A percentile compares a stretch with the other conserved stretches of the same genome.
Conservation (phyloP, 1,140 invertebrate species). For the Drosophila seguyi region DNA sequence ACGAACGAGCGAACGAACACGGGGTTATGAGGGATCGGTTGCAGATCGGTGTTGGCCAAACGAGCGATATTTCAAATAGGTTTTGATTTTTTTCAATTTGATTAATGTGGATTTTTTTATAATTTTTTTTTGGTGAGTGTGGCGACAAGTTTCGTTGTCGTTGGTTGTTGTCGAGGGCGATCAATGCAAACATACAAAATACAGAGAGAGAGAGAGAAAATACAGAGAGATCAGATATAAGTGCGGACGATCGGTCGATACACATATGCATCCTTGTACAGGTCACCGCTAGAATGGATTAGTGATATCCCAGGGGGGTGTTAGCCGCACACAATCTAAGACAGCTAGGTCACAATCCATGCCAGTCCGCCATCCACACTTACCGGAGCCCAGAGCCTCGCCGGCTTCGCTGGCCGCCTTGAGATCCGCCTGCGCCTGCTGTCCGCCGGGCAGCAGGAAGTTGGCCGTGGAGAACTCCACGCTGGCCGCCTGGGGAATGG, state of each 20-base stretch:
- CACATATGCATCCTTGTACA: not conserved
- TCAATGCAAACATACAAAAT: slow-evolving; percentile 54
- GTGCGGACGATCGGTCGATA: slow-evolving; percentile 18
- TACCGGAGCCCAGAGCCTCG: slow-evolving; percentile 51
- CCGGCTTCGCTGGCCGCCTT: slow-evolving; percentile 57
- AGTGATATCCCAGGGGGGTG: slow-evolving; percentile 24
- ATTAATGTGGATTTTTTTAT: slow-evolving; percentile 29
- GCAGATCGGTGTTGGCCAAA: slow-evolving; percentile 48
- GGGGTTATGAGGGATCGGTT: slow-evolving; percentile 43
- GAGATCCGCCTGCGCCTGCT: slow-evolving; percentile 85
- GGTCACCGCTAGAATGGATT: slow-evolving; percentile 28
- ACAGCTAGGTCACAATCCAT: slow-evolving; percentile 15
- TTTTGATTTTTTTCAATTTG: slow-evolving; percentile 37
- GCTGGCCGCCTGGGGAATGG: slow-evolving; percentile 90
- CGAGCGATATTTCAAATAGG: slow-evolving; percentile 50
- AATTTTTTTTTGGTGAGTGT: slow-evolving; percentile 37
- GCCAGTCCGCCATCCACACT: slow-evolving; percentile 15
- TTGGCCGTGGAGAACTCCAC: slow-evolving; percentile 91
- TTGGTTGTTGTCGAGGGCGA: slow-evolving; percentile 48
- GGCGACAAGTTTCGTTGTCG: slow-evolving; percentile 32
- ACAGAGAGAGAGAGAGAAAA: slow-evolving; percentile 47
- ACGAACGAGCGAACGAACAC: slow-evolving; percentile 29
- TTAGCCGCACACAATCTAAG: slow-evolving; percentile 23
- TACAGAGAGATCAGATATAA: slow-evolving; percentile 46
- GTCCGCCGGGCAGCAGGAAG: slow-evolving; percentile 95